Conservation (phyloP, 2,888 invertebrate genomes). For the Tridacna gigas region DNA sequence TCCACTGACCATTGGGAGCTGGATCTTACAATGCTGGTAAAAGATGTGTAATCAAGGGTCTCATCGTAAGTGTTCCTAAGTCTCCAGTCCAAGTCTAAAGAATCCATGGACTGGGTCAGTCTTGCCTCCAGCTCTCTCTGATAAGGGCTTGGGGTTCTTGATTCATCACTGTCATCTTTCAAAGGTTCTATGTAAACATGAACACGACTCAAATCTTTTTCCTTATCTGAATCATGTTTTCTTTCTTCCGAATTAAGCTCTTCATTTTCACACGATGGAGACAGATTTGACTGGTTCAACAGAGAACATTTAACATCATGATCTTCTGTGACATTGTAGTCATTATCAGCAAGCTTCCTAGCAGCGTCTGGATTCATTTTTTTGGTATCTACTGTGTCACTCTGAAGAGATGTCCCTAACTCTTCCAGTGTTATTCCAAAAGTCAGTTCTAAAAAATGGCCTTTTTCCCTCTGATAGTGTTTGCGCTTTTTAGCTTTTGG, state of each 20-base stretch:
- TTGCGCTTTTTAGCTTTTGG: not conserved
- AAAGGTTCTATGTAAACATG: slow-evolving; percentile 25
- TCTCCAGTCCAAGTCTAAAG: slow-evolving; percentile 19
- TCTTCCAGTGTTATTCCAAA: slow-evolving; percentile 13
- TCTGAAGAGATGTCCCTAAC: not conserved
- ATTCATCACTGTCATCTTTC: slow-evolving; percentile 7
- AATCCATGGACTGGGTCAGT: slow-evolving; percentile 9
- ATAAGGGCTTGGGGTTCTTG: not conserved
- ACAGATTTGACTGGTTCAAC: no score
- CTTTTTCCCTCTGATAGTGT: not conserved
- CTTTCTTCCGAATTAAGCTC: no score
- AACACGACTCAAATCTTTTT: slow-evolving; percentile 9
- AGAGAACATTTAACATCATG: no score
- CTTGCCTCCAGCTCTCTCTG: not conserved
- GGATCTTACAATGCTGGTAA: not conserved
- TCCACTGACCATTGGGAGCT: slow-evolving; percentile 6
- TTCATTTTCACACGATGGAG: no score
- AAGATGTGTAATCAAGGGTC: slow-evolving; percentile 10
- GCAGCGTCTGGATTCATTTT: not conserved
- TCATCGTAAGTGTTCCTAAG: slow-evolving; percentile 7
- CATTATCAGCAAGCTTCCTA: no score
- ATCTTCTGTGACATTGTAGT: no score
- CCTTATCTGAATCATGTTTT: not conserved
- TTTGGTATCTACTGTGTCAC: not conserved
- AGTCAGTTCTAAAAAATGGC: slow-evolving; percentile 7